Evolutionary conservation across 2,797 vertebrate genomes (phyloP).

Genomic region (Natrix natrix): DNA sequence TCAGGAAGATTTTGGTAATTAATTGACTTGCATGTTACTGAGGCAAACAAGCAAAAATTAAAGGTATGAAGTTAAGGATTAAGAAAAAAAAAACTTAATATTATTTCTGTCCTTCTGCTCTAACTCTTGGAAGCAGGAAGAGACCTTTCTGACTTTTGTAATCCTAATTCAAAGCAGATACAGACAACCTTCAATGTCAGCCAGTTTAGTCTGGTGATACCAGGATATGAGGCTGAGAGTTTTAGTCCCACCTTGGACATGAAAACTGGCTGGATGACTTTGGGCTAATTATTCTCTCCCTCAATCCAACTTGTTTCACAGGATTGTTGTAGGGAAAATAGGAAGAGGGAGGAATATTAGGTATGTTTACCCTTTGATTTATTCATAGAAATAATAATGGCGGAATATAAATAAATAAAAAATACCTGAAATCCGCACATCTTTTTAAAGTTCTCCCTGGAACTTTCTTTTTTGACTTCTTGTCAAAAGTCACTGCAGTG

Average conservation of each 20-base stretch:
- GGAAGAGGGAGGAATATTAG: neutral
- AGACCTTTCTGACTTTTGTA: conserved; percentile 6
- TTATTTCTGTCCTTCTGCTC: neutral
- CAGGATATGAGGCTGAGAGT: neutral
- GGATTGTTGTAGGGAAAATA: neutral
- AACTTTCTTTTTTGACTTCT: neutral
- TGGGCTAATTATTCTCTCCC: neutral
- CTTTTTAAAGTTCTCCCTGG: neutral
- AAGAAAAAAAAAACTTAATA: neutral
- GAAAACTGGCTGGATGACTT: neutral
- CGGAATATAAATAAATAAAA: neutral
- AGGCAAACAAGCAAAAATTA: neutral
- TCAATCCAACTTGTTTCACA: neutral
- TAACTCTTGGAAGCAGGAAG: neutral
- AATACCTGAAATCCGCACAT: neutral
- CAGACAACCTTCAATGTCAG: neutral
- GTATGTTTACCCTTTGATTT: neutral
- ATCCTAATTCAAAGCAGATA: neutral
- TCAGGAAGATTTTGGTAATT: conserved; percentile 49
- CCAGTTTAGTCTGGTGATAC: neutral
- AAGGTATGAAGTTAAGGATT: conserved; percentile 35
- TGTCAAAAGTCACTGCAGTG: neutral
- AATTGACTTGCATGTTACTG: conserved; percentile 51
- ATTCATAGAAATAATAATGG: neutral
- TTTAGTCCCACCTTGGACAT: neutral